phyloP scores from a whole-genome alignment of 2,888 invertebrate species.

The Ormyrus thymus region DNA sequence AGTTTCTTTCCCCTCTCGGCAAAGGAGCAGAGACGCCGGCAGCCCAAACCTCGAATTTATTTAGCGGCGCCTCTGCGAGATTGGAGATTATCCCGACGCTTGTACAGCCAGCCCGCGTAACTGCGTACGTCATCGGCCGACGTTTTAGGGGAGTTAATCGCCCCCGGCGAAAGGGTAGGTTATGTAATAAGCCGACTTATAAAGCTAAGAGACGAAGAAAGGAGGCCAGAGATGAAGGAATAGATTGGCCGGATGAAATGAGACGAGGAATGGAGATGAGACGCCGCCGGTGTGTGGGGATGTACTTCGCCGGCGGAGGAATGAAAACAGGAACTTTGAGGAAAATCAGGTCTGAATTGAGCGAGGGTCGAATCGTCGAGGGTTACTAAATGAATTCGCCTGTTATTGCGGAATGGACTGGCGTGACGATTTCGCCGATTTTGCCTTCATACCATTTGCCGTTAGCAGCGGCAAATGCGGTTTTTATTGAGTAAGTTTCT shows the following conservation, averaged over 20 bases:
- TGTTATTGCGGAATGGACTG: background rate
- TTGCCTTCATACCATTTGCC: background rate
- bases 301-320: background rate
- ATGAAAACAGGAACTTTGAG: background rate
- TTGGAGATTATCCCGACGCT: slow-evolving; percentile 50
- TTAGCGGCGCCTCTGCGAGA: slow-evolving; percentile 18
- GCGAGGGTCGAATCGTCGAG: background rate
- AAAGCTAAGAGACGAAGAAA: background rate
- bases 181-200: slow-evolving; percentile 23
- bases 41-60: slow-evolving; percentile 36
- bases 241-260: slow-evolving; percentile 25
- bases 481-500: no score
- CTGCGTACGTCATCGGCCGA: slow-evolving; percentile 29
- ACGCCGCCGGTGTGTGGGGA: no score
- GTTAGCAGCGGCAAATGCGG: no score
- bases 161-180: slow-evolving; percentile 26
- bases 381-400: background rate
- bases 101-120: slow-evolving; percentile 61
- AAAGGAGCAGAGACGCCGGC: background rate
- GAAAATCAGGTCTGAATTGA: background rate
- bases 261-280: slow-evolving; percentile 33
- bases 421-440: background rate
- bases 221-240: slow-evolving; percentile 26
- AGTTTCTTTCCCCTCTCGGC: background rate
- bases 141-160: slow-evolving; percentile 59